Evolutionary conservation across 2,888 invertebrate species (phyloP).

Genomic region (Eubasilissa splendida): DNA sequence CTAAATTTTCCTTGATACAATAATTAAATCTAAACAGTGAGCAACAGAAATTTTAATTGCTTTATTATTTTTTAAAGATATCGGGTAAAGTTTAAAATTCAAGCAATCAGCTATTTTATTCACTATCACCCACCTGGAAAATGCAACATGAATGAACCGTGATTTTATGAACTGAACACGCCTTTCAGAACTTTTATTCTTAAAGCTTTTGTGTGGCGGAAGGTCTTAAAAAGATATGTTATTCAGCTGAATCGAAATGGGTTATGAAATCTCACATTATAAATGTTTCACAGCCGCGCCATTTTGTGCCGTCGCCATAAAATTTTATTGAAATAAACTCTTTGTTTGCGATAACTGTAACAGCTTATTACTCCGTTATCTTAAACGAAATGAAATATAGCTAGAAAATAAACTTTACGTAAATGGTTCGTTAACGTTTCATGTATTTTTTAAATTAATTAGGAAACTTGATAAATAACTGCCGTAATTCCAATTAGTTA

Average conservation of each 20-base stretch:
- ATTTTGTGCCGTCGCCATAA: constrained; percentile 8
- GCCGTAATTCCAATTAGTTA: too few species aligned
- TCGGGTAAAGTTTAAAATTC: constrained; percentile 1
- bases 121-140: constrained; percentile 38
- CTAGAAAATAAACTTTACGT: too few species aligned
- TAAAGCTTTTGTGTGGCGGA: constrained; percentile 10
- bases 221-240: constrained; percentile 31
- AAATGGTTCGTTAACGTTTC: too few species aligned
- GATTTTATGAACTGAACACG: constrained; percentile 31
- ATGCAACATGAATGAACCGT: constrained; percentile 40
- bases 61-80: too few species aligned
- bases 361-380: neutral
- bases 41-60: too few species aligned
- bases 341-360: constrained; percentile 5
- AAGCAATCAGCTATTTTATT: constrained; percentile 44
- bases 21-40: too few species aligned
- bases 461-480: too few species aligned
- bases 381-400: too few species aligned
- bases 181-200: constrained; percentile 17
- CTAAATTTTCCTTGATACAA: too few species aligned
- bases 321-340: constrained; percentile 3
- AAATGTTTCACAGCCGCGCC: constrained; percentile 24
- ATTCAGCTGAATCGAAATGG: constrained; percentile 31
- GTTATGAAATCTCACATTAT: constrained; percentile 31
- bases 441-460: too few species aligned